These are phyloP conservation scores for Dasyprocta punctata DNA, from an alignment of 2,113 vertebrate genomes.

Conservation along the genomic window DNA sequence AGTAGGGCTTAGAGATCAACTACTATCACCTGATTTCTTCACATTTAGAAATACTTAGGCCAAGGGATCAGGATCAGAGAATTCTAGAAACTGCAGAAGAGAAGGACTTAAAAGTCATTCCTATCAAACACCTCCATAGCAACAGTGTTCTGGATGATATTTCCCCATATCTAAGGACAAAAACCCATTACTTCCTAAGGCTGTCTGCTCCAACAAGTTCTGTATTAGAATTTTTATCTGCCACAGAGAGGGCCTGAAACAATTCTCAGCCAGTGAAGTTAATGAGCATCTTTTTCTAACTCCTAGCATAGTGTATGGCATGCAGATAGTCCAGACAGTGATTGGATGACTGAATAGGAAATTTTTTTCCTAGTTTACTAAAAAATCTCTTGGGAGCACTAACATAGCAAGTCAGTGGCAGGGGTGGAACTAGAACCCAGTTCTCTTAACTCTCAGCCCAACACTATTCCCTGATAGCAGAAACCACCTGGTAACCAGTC, in stretches of 20 bases:
- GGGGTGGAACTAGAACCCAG: background rate
- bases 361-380: background rate
- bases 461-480: background rate
- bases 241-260: background rate
- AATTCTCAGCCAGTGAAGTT: background rate
- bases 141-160: background rate
- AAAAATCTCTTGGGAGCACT: background rate
- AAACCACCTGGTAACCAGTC: background rate
- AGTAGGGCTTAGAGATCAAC: background rate
- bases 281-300: background rate
- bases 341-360: background rate
- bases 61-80: constrained; percentile 3
- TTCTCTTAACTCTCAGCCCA: background rate
- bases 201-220: background rate
- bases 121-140: background rate
- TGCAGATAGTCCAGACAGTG: background rate
- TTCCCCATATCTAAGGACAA: background rate
- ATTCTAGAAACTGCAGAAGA: background rate
- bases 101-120: background rate
- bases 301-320: background rate
- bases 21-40: background rate
- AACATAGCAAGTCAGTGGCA: background rate
- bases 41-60: background rate
- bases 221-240: background rate
- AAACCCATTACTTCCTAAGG: background rate